A percentile compares a stretch with the other conserved stretches of the same genome.
phyloP scores from a whole-genome alignment of 1,140 invertebrate genomes.

The Coenobita brevimanus region DNA sequence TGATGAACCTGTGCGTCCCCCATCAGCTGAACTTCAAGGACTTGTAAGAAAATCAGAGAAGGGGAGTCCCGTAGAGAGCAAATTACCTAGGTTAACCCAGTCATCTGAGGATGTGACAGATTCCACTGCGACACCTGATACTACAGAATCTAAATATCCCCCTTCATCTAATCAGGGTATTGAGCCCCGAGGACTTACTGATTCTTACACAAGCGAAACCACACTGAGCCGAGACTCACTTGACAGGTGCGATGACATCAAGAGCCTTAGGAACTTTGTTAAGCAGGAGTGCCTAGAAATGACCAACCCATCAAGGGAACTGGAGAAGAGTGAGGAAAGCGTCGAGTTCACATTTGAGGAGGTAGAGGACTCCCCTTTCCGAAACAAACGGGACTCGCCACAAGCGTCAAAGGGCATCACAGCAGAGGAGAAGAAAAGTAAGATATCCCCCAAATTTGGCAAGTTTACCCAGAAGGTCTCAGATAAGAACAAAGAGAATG shows the following conservation, averaged over 20 bases:
- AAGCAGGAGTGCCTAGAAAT: slow-evolving; percentile 4
- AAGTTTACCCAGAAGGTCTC: slow-evolving; percentile 49
- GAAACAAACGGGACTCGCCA: neutral
- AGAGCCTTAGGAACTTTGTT: slow-evolving; percentile 49
- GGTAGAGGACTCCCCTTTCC: neutral
- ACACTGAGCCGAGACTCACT: slow-evolving; percentile 50
- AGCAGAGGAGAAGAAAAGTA: slow-evolving; percentile 17
- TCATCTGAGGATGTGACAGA: neutral
- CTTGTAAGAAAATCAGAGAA: no score
- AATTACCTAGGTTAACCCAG: no score
- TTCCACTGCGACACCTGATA: no score
- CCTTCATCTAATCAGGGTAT: neutral
- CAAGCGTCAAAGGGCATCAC: neutral
- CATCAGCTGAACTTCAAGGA: neutral
- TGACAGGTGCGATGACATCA: slow-evolving; percentile 35
- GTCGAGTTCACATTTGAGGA: slow-evolving; percentile 46
- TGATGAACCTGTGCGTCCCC: neutral
- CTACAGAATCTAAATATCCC: neutral
- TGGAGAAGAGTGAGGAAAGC: slow-evolving; percentile 13
- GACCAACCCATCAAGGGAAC: neutral
- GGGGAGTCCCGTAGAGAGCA: neutral
- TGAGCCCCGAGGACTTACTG: neutral
- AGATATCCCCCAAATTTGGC: neutral
- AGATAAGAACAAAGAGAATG: slow-evolving; percentile 54
- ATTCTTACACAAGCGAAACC: neutral